Conservation (phyloP, 2,888 invertebrate species). For the Pachliopta kotzebuea region DNA sequence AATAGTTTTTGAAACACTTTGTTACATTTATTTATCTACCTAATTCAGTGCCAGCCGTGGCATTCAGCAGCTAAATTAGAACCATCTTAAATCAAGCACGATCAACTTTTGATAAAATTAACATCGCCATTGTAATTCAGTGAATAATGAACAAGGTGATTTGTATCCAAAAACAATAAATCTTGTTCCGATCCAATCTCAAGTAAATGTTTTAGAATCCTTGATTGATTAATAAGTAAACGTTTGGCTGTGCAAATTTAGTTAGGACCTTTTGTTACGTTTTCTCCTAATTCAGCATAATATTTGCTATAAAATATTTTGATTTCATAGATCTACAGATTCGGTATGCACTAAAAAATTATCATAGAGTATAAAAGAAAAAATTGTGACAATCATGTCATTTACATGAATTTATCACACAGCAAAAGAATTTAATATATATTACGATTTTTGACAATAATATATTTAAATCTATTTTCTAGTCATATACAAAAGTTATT, state of each 20-base stretch:
- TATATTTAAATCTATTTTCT: no score
- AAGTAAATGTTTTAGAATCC: conserved; percentile 26
- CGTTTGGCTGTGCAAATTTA: conserved; percentile 7
- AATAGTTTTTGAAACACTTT: background rate
- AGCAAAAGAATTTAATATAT: no score
- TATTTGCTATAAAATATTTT: background rate
- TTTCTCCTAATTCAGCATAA: background rate
- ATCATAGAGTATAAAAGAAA: no score
- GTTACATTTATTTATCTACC: background rate
- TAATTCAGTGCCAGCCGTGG: background rate
- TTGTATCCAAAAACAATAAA: conserved; percentile 27
- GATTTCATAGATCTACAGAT: background rate
- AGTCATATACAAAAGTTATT: no score
- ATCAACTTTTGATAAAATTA: conserved; percentile 20
- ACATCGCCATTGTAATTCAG: conserved; percentile 18
- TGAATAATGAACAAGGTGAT: conserved; percentile 27
- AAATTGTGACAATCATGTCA: no score
- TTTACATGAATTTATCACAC: no score
- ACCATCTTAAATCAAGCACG: conserved; percentile 1
- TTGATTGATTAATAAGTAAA: conserved; percentile 27
- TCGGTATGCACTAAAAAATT: no score
- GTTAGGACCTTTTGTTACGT: conserved; percentile 1
- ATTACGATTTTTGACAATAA: no score
- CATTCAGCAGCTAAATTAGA: background rate
- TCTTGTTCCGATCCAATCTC: conserved; percentile 25